Evolutionary conservation across 2,888 invertebrate genomes (phyloP).

Genomic region (Laothoe populi): DNA sequence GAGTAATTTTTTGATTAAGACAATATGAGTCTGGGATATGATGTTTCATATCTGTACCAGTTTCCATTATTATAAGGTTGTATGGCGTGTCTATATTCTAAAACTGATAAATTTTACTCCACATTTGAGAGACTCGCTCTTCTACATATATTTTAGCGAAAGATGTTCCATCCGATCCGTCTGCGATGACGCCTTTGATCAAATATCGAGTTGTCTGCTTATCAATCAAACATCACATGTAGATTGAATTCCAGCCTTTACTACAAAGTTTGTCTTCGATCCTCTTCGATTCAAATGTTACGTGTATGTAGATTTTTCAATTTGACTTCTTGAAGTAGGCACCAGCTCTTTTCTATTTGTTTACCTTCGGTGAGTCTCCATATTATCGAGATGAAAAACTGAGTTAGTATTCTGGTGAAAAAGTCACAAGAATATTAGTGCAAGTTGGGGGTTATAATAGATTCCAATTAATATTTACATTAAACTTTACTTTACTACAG

Average conservation of each 20-base stretch:
- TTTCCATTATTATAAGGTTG: no score
- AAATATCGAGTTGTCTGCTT: constrained; percentile 18
- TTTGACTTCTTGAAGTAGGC: not conserved
- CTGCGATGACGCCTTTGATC: constrained; percentile 13
- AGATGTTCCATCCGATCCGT: not conserved
- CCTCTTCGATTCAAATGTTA: not conserved
- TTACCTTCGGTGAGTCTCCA: not conserved
- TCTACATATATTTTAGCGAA: not conserved
- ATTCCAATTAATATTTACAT: no score
- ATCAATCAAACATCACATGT: constrained; percentile 17
- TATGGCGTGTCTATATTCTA: not conserved
- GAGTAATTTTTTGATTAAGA: no score
- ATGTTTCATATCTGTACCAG: no score
- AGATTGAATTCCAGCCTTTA: constrained; percentile 18
- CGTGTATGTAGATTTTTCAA: constrained; percentile 19
- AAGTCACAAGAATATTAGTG: no score
- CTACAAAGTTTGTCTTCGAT: not conserved
- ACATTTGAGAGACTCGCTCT: constrained; percentile 1
- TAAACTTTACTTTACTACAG: no score
- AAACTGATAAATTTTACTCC: not conserved
- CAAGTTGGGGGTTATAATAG: no score
- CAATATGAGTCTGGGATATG: no score
- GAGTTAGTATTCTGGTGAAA: no score
- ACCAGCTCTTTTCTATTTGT: not conserved
- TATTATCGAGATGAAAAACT: no score